Base-by-base conservation (phyloP, 1,140 invertebrate genomes). In the Cydia splendana region DNA sequence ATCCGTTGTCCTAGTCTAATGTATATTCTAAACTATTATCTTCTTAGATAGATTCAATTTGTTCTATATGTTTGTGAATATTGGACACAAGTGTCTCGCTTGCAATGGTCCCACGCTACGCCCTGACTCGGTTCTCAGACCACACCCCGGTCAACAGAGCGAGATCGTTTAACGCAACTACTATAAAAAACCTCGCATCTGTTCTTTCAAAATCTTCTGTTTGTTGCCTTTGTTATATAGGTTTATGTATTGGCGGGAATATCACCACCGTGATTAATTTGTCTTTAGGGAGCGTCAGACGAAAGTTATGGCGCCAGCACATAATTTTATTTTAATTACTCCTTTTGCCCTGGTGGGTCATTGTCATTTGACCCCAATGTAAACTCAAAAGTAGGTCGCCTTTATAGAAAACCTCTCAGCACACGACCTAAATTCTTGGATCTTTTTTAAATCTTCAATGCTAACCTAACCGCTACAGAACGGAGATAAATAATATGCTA, bases 81-180 rank as follows among this genome's bases (percentile, higher is more conserved):
- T 80, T 90, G 88, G 90, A 91, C 18, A 69, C 42, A 67, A 67
- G n/a, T 38, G 20, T 65, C 34, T 65, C 34, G 28, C 18, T 79
- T 87, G 88, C 88, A 91, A 92, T 90, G 88, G 88, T 82, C 85
- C 87, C 83, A 85, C 87, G 74, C 85, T 93, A 92, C 91, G 91
- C 91, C 90, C 91, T 91, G 91, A 93, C 91, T 75, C 57, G 85
- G 86, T 84, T 91, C 90, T 91, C 87, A 84, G 91, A 91, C 89
- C 91, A 90, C 90, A 91, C 90, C 91, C 90, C 89, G 89, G 88
- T 82, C 65, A 82, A 87, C 91, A 93, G 89, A 87, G 87, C 88
- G 88, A 91, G 90, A 82, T 84, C 77, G 79, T 87, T 87, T 84
- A 85, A 62, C 75, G 78, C 57, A 77, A 62, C 12, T 65, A 77